Percentiles rank a stretch among this genome's conserved stretches.
Conservation (phyloP, 2,113 vertebrate species). For the Calonectris borealis region DNA sequence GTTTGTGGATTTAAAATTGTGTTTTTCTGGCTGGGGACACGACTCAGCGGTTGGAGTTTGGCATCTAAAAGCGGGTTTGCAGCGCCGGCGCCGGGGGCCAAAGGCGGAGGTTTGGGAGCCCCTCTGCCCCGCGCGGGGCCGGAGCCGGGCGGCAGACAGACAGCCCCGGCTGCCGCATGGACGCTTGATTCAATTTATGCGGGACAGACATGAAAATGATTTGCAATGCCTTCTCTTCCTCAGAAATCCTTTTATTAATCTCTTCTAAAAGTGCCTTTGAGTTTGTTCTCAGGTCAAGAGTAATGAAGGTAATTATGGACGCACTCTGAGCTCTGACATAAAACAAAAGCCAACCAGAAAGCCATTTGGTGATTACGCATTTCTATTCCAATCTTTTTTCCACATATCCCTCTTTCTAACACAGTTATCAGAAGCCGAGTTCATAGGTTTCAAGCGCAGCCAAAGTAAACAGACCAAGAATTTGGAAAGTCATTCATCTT, state of each 20-base stretch:
- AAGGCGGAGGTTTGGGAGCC: background rate
- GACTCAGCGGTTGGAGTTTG: background rate
- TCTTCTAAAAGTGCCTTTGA: background rate
- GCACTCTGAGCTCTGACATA: slow-evolving; percentile 13
- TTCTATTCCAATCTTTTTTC: slow-evolving; percentile 37
- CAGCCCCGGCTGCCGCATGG: background rate
- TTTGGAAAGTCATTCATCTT: slow-evolving; percentile 68
- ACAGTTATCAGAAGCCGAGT: slow-evolving; percentile 46
- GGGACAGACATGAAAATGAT: background rate
- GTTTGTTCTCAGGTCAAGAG: slow-evolving; percentile 6
- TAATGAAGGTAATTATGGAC: slow-evolving; percentile 43
- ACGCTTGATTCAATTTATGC: background rate
- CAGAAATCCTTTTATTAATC: slow-evolving; percentile 24
- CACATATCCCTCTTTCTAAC: background rate
- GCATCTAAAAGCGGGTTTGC: background rate
- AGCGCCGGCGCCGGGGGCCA: background rate
- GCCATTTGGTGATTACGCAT: slow-evolving; percentile 23
- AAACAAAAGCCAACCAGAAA: slow-evolving; percentile 1
- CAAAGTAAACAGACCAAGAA: slow-evolving; percentile 65
- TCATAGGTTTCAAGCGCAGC: slow-evolving; percentile 45
- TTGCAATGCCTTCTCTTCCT: background rate
- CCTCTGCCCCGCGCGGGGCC: background rate
- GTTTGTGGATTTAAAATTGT: background rate
- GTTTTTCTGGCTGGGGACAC: background rate
- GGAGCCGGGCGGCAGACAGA: background rate